Conservation (phyloP, 37 sponge, comb jelly and placozoan species). For the Eunapius fragilis region DNA sequence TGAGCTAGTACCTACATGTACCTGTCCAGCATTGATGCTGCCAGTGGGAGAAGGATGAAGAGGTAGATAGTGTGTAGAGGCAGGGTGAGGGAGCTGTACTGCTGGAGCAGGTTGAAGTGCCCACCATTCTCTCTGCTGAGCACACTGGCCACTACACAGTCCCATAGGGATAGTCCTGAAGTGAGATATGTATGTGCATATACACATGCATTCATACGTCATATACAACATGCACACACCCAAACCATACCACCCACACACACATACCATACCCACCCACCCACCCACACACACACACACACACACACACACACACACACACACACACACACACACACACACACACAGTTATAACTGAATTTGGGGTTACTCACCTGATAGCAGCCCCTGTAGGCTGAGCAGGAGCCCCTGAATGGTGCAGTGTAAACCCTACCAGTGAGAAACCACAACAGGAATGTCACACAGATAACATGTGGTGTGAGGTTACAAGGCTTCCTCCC, state of each 20-base stretch:
- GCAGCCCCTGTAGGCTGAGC: constrained; percentile 47
- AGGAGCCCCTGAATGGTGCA: constrained; percentile 9
- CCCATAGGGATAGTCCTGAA: constrained; percentile 70
- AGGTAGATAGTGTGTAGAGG: constrained; percentile 60
- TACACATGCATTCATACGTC: too few relatives aligned
- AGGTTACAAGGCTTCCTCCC: too few relatives aligned
- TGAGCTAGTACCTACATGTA: too few relatives aligned
- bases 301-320: too few relatives aligned
- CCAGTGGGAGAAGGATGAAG: constrained; percentile 38
- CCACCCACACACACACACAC: too few relatives aligned
- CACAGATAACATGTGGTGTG: background rate
- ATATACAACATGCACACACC: too few relatives aligned
- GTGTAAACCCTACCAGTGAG: constrained; percentile 15
- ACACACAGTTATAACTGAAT: too few relatives aligned
- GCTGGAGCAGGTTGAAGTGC: constrained; percentile 58
- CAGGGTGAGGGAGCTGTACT: constrained; percentile 49
- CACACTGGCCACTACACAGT: constrained; percentile 40
- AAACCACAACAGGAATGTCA: background rate
- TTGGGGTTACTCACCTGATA: constrained; percentile 73
- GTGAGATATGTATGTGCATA: too few relatives aligned
- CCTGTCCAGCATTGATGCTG: constrained; percentile 59
- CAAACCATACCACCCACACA: too few relatives aligned
- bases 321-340: too few relatives aligned
- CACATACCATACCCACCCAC: too few relatives aligned
- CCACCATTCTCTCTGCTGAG: constrained; percentile 19